Base-by-base conservation (phyloP, 2,113 vertebrate species). In the Bagarius yarrelli region DNA sequence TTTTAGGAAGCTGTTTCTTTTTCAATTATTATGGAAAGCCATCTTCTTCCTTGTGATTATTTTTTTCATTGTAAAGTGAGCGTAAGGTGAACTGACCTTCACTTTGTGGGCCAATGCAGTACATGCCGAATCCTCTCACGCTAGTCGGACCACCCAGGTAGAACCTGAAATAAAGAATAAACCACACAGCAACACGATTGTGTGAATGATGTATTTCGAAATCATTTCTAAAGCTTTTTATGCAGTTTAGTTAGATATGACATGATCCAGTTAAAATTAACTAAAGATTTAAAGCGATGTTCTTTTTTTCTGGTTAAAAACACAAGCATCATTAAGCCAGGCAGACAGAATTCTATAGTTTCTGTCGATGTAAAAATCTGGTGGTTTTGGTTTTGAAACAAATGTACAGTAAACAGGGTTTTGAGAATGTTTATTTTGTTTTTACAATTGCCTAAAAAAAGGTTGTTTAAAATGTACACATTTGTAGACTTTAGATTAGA, bases 41-140 rank as follows among this genome's bases (percentile, higher is more conserved):
- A 23, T 25, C 0, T 47, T 70, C n/a, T 47, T 11, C 4, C 3
- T 44, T 67, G 1, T n/a, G 21, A 2, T 25, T 63, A 0, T 40
- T n/a, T 18, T 52, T 19, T 71, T 27, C 1, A 19, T 19, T 19
- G 15, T 11, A 18, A 67, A 34, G 9, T 47, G 66, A n/a, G 12
- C 32, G 15, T 71, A 4, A 34, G 34, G 4, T 3, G 25, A 55
- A 71, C 91, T 84, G 55, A 98, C 97, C 97, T 95, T 99, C 97
- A 5, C 95, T 98, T 88, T 99, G 97, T 5, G 97, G 97, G 34
- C 97, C 97, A 0, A 99, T 96, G 87, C 96, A 98, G 92, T 98
- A 98, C 97, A 99, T 98, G 76, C 96, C 97, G 89, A 98, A 99
- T 12, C 97, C 97, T 70, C 97, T 94, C 52, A 99, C 95, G 0